Evolutionary conservation across 2,888 invertebrate genomes (phyloP).

Genomic region (Elysia crispata): DNA sequence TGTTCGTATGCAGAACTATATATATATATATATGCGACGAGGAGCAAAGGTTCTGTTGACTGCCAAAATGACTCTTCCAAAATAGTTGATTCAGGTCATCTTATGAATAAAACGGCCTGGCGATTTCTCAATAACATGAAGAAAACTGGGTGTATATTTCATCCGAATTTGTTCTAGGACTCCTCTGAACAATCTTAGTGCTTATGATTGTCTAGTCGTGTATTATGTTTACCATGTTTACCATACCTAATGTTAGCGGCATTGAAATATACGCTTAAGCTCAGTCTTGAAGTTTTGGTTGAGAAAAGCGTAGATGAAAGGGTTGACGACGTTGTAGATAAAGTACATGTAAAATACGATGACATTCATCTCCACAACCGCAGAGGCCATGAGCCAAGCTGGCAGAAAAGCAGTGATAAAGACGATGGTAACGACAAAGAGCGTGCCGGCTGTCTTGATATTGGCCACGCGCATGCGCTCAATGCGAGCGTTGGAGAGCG

Average conservation of each 20-base stretch:
- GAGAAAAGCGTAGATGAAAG: constrained; percentile 52
- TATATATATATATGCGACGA: no score
- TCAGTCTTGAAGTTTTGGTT: constrained; percentile 53
- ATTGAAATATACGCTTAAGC: constrained; percentile 48
- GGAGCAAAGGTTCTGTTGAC: no score
- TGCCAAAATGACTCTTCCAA: no score
- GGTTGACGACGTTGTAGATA: constrained; percentile 72
- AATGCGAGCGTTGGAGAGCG: constrained; percentile 54
- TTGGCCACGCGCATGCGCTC: constrained; percentile 68
- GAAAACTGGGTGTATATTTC: not conserved
- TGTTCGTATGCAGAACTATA: no score
- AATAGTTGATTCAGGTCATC: not conserved
- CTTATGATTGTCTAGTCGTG: not conserved
- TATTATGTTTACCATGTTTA: not conserved
- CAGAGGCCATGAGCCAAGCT: constrained; percentile 73
- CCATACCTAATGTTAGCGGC: constrained; percentile 14
- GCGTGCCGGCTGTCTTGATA: constrained; percentile 76
- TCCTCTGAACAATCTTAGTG: not conserved
- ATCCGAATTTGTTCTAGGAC: not conserved
- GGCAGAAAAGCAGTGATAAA: constrained; percentile 76
- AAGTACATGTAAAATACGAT: constrained; percentile 76
- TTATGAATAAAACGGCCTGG: no score
- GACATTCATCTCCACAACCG: constrained; percentile 64
- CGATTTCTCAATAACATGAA: no score
- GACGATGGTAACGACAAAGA: constrained; percentile 76